These are phyloP conservation scores for Panagrolaimus sp. DNA, from an alignment of 1,140 invertebrate genomes.

Conservation along the genomic window DNA sequence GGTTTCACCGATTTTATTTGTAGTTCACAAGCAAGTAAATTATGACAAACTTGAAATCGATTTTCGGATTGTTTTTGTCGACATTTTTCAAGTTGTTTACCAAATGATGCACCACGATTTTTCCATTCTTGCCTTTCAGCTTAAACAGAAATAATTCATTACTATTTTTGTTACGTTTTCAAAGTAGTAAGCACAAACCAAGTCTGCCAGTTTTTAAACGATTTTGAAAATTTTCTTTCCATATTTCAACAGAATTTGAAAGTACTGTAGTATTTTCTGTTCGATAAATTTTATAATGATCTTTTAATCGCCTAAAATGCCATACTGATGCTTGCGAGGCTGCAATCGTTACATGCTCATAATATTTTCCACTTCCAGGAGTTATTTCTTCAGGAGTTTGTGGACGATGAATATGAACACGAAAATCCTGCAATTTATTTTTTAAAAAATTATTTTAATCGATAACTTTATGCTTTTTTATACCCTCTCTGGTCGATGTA, in stretches of 20 bases:
- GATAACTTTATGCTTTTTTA: neutral
- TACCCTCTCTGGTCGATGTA: constrained; percentile 25
- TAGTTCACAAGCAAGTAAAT: constrained; percentile 7
- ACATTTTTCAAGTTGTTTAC: neutral
- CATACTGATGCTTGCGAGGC: neutral
- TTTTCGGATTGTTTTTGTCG: neutral
- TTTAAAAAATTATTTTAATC: neutral
- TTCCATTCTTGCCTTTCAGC: neutral
- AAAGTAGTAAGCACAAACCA: neutral
- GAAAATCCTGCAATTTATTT: neutral
- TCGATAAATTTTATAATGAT: neutral
- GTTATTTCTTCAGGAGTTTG: neutral
- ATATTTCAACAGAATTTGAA: neutral
- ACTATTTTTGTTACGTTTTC: neutral
- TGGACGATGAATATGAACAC: constrained; percentile 4
- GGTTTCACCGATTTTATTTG: neutral
- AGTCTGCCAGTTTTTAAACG: neutral
- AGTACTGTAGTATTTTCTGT: neutral
- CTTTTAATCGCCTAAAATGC: neutral
- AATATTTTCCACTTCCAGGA: neutral
- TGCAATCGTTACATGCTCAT: neutral
- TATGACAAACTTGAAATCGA: constrained; percentile 1
- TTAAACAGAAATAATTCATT: neutral
- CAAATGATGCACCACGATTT: neutral
- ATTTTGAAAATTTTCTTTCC: neutral